Evolutionary conservation across 1,140 invertebrate genomes (phyloP).

Genomic region (Drosophila kurseongensis): DNA sequence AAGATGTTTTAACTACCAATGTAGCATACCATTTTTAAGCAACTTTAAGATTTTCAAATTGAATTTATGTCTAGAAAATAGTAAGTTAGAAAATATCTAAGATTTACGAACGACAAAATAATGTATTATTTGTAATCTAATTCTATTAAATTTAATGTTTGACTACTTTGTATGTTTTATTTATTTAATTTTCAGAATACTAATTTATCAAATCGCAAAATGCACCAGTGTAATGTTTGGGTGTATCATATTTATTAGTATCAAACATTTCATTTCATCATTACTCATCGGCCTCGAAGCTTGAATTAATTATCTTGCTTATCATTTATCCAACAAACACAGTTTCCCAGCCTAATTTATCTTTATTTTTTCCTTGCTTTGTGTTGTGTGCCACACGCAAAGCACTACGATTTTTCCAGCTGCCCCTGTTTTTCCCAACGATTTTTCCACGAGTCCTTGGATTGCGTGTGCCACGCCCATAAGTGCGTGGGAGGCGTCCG

Average conservation of each 20-base stretch:
- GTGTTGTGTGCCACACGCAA: slow-evolving; percentile 65
- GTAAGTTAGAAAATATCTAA: no score
- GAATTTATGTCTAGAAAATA: no score
- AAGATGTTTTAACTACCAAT: no score
- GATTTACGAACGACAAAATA: no score
- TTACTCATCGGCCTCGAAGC: slow-evolving; percentile 23
- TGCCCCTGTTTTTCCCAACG: slow-evolving; percentile 1
- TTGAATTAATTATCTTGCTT: slow-evolving; percentile 64
- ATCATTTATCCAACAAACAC: slow-evolving; percentile 40
- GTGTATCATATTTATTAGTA: slow-evolving; percentile 36
- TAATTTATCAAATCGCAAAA: no score
- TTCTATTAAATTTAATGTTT: no score
- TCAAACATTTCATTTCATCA: slow-evolving; percentile 35
- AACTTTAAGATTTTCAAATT: no score
- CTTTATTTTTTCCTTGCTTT: slow-evolving; percentile 47
- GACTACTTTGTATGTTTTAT: no score
- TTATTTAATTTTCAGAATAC: no score
- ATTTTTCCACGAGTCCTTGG: background rate
- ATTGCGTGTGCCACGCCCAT: slow-evolving; percentile 64
- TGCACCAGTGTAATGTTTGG: background rate
- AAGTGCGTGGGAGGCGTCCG: slow-evolving; percentile 39
- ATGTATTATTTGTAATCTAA: no score
- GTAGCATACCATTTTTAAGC: no score
- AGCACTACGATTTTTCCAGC: slow-evolving; percentile 36
- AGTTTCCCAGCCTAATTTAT: slow-evolving; percentile 64